Percentiles rank a stretch among this genome's conserved stretches.
Evolutionary conservation across 2,113 vertebrate species (phyloP).

Genomic region (Dryoscopus gambensis): DNA sequence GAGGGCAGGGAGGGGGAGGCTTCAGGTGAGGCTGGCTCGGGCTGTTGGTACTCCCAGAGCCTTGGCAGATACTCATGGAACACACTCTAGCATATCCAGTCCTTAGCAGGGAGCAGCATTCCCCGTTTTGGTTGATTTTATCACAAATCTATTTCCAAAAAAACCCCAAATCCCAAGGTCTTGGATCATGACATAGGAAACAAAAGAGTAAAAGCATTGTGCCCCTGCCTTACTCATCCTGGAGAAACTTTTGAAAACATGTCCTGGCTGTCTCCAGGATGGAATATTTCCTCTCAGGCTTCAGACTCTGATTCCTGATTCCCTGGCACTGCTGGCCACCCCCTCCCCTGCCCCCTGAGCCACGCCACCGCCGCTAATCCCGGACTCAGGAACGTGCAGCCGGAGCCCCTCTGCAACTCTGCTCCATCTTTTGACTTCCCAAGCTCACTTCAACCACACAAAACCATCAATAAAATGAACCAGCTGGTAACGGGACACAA

Average conservation of each 20-base stretch:
- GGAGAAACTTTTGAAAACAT: neutral
- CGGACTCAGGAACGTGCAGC: neutral
- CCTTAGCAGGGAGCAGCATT: neutral
- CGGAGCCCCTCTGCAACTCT: neutral
- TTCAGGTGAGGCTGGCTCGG: neutral
- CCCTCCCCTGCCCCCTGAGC: neutral
- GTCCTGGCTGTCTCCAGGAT: neutral
- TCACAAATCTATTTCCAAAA: neutral
- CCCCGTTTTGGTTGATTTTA: neutral
- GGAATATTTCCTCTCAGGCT: neutral
- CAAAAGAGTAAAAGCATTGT: neutral
- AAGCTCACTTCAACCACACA: neutral
- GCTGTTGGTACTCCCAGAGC: neutral
- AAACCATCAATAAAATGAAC: neutral
- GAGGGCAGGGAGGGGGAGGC: neutral
- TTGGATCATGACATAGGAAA: neutral
- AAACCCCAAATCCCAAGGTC: neutral
- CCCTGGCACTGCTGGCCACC: neutral
- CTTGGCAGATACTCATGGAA: neutral
- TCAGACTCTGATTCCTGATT: neutral
- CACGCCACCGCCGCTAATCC: rapidly evolving
- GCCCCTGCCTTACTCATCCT: neutral
- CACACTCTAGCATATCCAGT: neutral
- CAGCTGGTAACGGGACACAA: neutral
- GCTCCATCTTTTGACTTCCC: neutral